phyloP scores from a whole-genome alignment of 2,797 vertebrate genomes.

The Pipistrellus nathusii region DNA sequence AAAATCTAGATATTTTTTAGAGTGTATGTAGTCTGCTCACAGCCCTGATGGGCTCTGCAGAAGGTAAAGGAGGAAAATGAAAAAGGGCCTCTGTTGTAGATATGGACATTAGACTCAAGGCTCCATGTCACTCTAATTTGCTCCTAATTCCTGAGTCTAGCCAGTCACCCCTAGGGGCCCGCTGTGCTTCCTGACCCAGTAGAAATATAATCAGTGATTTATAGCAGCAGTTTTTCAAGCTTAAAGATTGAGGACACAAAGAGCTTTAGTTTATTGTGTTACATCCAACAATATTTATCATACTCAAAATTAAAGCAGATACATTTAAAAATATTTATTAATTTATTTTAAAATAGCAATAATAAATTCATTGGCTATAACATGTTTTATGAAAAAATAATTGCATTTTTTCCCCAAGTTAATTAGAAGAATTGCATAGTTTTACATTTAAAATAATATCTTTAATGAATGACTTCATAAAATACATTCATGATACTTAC shows the following conservation, averaged over 20 bases:
- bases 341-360: not conserved
- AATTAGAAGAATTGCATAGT: not conserved
- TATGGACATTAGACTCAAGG: not conserved
- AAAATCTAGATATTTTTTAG: not conserved
- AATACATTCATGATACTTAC: not conserved
- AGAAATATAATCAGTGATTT: not conserved
- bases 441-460: not conserved
- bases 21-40: not conserved
- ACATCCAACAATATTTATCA: not conserved
- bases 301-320: constrained; percentile 35
- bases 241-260: not conserved
- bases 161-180: not conserved
- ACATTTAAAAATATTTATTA: not conserved
- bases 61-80: not conserved
- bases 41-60: not conserved
- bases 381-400: constrained; percentile 50
- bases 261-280: not conserved
- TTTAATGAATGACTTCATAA: not conserved
- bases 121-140: not conserved
- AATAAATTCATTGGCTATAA: not conserved
- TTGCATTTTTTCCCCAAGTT: not conserved
- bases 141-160: not conserved
- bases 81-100: not conserved
- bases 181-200: not conserved
- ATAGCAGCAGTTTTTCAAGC: not conserved